Evolutionary conservation across 1,140 invertebrate species (phyloP), one percentile per base, ranked within the genome.

Genomic region (Pseudomyrmex pallidus): DNA sequence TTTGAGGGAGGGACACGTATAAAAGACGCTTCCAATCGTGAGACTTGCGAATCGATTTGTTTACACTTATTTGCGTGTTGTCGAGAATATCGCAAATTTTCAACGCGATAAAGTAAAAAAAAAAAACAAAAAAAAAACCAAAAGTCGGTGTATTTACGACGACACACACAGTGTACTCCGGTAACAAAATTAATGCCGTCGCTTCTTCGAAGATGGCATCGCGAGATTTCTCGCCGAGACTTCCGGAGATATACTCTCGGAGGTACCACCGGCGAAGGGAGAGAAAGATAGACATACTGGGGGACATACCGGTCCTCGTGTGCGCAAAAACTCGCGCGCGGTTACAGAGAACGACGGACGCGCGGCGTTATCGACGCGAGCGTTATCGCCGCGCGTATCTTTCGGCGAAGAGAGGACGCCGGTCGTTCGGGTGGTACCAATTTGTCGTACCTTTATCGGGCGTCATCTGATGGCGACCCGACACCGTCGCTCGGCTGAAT

Each of bases 391-490:
- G 57, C 63, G 77, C 68, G 77, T 86, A 93, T 92, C 91, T 92
- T 91, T 54, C 89, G 89, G 35, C 87, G 91, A 89, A 90, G 90
- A 92, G 89, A 92, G 89, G n/a, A n/a, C 90, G 90, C 88, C 89
- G 90, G 87, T 91, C 92, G 90, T 93, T 93, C 90, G 92, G 92
- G 93, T 93, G 93, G 93, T 93, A 93, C 90, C 92, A 93, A 93
- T 93, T 93, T 93, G 91, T 93, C 92, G 88, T 90, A 83, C 74
- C 91, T 92, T 93, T 93, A 93, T 93, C 93, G 90, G 89, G 86
- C 92, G 90, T 93, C 91, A 93, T 93, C 93, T 93, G 91, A 93
- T 92, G 91, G 92, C 90, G 92, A 93, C 89, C 92, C 92, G 91
- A 93, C 93, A 93, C 93, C 92, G 85, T 82, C 83, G 67, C 77